A percentile compares a stretch with the other conserved stretches of the same genome.
Evolutionary conservation across 2,797 vertebrate species (phyloP).

Genomic region (Notoglanidium macrostoma): DNA sequence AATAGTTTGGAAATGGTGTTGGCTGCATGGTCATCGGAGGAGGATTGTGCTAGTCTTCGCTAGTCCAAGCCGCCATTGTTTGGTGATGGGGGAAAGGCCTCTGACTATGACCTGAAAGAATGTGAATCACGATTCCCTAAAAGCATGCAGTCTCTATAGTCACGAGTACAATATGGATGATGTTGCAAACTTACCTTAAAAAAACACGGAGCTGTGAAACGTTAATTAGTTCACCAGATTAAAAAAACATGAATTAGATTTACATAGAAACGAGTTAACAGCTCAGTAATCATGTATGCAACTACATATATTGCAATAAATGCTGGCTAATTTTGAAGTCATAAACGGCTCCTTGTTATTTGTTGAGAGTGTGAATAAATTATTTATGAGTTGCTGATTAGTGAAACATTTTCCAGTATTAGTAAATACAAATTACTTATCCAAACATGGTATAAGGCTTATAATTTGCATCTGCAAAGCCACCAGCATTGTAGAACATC

Average conservation of each 20-base stretch:
- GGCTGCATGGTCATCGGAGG: conserved; percentile 17
- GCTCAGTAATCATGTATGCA: not conserved
- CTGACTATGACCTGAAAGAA: not conserved
- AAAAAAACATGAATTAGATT: not conserved
- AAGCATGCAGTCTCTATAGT: not conserved
- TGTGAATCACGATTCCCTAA: not conserved
- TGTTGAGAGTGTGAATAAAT: not conserved
- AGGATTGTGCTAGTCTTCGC: not conserved
- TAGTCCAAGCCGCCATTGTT: not conserved
- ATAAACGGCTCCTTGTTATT: not conserved
- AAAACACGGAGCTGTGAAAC: not conserved
- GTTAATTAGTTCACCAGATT: not conserved
- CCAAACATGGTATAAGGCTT: not conserved
- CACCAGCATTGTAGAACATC: no score
- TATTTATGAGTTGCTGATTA: not conserved
- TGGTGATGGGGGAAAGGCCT: not conserved
- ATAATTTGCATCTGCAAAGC: not conserved
- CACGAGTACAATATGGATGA: not conserved
- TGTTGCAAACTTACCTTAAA: not conserved
- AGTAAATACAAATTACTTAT: not conserved
- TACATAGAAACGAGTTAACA: not conserved
- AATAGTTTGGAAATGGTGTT: not conserved
- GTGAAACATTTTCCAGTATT: not conserved
- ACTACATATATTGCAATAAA: conserved; percentile 25
- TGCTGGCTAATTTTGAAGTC: not conserved